Evolutionary conservation across 2,888 invertebrate genomes (phyloP).

Genomic region (Erynnis tages): DNA sequence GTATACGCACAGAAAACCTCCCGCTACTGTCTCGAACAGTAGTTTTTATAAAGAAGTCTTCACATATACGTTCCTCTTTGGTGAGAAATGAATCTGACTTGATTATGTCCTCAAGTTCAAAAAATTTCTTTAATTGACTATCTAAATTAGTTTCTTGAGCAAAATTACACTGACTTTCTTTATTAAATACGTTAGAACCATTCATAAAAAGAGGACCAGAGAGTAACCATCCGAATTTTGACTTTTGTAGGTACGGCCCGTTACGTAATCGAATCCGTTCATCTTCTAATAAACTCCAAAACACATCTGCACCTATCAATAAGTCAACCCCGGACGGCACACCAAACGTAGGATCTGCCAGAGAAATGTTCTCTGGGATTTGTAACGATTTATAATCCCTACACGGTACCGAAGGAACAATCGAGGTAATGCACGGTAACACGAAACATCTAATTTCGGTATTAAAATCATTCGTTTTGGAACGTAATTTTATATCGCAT

Average conservation of each 20-base stretch:
- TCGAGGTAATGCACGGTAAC: conserved; percentile 21
- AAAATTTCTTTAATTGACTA: conserved; percentile 28
- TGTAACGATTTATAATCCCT: conserved; percentile 15
- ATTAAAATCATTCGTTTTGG: neutral
- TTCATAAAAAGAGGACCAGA: conserved; percentile 16
- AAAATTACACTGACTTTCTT: too few relatives aligned
- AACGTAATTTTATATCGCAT: conserved; percentile 6
- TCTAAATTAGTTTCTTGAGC: conserved; percentile 10
- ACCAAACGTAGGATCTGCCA: conserved; percentile 32
- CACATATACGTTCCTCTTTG: conserved; percentile 24
- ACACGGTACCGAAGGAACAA: conserved; percentile 15
- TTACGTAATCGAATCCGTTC: conserved; percentile 26
- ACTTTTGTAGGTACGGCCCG: conserved; percentile 31
- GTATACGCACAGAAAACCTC: neutral
- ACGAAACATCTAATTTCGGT: neutral
- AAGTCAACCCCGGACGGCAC: conserved; percentile 11
- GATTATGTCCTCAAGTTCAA: conserved; percentile 30
- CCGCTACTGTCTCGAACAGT: conserved; percentile 19
- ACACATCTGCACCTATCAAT: conserved; percentile 31
- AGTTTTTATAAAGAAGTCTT: conserved; percentile 27
- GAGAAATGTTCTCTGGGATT: conserved; percentile 21
- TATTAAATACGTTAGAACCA: too few relatives aligned
- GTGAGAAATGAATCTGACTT: too few relatives aligned
- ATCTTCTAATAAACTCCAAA: conserved; percentile 30
- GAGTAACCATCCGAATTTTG: conserved; percentile 34